Evolutionary conservation across 2,888 invertebrate genomes (phyloP).

Genomic region (Entomobrya multifasciata): DNA sequence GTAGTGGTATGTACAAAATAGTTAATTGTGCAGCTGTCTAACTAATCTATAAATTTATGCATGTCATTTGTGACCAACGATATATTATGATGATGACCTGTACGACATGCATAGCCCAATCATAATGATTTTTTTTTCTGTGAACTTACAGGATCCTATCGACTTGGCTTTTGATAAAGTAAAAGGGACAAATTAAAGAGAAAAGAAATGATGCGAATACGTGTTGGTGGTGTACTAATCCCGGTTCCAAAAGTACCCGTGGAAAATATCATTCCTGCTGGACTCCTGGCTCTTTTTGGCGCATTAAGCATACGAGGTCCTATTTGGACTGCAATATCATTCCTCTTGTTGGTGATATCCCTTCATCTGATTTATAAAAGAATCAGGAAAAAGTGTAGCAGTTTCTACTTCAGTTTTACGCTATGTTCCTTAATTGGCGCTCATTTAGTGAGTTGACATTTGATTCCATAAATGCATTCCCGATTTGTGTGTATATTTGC

Average conservation of each 20-base stretch:
- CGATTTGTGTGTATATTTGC: no score
- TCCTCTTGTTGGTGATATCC: constrained; percentile 48
- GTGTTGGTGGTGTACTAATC: constrained; percentile 13
- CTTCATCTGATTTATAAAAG: constrained; percentile 60
- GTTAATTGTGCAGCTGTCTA: no score
- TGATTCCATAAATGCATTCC: no score
- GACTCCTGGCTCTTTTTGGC: constrained; percentile 51
- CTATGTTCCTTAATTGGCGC: constrained; percentile 60
- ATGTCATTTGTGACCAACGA: no score
- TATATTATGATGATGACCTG: no score
- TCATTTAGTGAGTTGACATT: constrained; percentile 67
- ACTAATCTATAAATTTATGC: no score
- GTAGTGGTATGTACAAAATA: no score
- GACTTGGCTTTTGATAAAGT: no score
- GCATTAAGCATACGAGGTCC: constrained; percentile 60
- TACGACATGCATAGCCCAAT: no score
- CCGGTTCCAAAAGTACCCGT: constrained; percentile 44
- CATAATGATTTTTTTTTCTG: no score
- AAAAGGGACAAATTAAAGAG: no score
- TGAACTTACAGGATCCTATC: no score
- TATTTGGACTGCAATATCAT: constrained; percentile 56
- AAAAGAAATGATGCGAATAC: constrained; percentile 43
- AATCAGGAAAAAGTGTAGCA: constrained; percentile 57
- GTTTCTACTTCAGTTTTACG: constrained; percentile 72
- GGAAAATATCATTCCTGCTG: constrained; percentile 55